Evolutionary conservation across 2,113 vertebrate species (phyloP).

Genomic region (Melanotaenia duboulayi): DNA sequence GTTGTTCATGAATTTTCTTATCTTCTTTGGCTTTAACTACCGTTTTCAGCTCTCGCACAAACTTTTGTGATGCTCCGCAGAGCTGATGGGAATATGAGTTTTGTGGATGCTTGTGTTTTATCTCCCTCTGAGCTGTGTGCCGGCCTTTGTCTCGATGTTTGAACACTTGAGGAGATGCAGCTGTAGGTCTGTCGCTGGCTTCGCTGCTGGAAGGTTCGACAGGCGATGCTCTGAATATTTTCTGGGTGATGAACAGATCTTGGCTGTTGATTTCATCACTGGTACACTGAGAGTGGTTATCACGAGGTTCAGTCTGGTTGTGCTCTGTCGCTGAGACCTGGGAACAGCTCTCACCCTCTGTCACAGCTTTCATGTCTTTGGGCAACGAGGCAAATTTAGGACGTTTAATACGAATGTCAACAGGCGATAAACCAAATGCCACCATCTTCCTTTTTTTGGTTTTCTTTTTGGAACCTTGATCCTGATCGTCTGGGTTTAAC

Average conservation of each 20-base stretch:
- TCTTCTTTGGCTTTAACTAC: not conserved
- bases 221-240: conserved; percentile 65
- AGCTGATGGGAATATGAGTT: not conserved
- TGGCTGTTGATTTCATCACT: conserved; percentile 79
- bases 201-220: conserved; percentile 57
- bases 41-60: not conserved
- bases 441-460: conserved; percentile 71
- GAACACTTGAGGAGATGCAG: not conserved
- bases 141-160: not conserved
- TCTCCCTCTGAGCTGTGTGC: not conserved
- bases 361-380: not conserved
- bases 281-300: conserved; percentile 50
- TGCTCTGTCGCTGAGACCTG: not conserved
- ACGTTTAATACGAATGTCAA: conserved; percentile 22
- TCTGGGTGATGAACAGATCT: conserved; percentile 86
- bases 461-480: conserved; percentile 23
- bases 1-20: not conserved
- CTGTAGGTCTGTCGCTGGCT: conserved; percentile 9
- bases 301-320: not conserved
- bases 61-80: not conserved
- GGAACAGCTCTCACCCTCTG: not conserved
- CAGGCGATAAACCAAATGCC: conserved; percentile 56
- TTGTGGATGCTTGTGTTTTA: not conserved
- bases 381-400: conserved; percentile 2
- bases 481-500: not conserved